A percentile compares a stretch with the other conserved stretches of the same genome.
phyloP scores from a whole-genome alignment of 2,888 invertebrate genomes.

The Hybos culiciformis region DNA sequence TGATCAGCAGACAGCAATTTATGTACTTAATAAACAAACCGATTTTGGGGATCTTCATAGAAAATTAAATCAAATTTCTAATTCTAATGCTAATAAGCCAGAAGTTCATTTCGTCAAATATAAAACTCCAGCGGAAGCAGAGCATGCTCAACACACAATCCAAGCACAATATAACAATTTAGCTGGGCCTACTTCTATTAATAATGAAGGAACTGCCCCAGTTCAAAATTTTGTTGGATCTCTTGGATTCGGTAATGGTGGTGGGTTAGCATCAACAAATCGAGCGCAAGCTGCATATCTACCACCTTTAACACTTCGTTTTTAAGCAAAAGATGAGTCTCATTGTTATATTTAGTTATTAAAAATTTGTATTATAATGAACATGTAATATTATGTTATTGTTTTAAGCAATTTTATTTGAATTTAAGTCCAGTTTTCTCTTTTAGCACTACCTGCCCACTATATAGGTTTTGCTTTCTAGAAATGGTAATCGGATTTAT shows the following conservation, averaged over 20 bases:
- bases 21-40: conserved; percentile 28
- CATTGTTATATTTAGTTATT: too few species aligned
- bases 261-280: background rate
- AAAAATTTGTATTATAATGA: too few species aligned
- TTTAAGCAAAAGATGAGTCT: too few species aligned
- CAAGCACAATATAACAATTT: conserved; percentile 24
- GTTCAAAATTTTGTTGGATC: conserved; percentile 6
- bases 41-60: conserved; percentile 21
- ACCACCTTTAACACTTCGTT: too few species aligned
- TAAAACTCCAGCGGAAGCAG: conserved; percentile 26
- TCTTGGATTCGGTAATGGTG: background rate
- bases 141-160: conserved; percentile 24
- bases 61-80: conserved; percentile 21
- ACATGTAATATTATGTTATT: too few species aligned
- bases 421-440: too few species aligned
- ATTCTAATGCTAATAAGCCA: conserved; percentile 21
- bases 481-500: too few species aligned
- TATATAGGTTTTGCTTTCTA: too few species aligned
- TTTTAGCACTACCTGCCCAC: too few species aligned
- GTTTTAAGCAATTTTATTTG: too few species aligned
- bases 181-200: conserved; percentile 20
- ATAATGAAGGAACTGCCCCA: conserved; percentile 24
- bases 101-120: conserved; percentile 31
- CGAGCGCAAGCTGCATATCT: background rate
- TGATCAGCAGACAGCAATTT: conserved; percentile 28